Conservation (phyloP, 2,888 invertebrate genomes). For the Agriopis leucophaearia region DNA sequence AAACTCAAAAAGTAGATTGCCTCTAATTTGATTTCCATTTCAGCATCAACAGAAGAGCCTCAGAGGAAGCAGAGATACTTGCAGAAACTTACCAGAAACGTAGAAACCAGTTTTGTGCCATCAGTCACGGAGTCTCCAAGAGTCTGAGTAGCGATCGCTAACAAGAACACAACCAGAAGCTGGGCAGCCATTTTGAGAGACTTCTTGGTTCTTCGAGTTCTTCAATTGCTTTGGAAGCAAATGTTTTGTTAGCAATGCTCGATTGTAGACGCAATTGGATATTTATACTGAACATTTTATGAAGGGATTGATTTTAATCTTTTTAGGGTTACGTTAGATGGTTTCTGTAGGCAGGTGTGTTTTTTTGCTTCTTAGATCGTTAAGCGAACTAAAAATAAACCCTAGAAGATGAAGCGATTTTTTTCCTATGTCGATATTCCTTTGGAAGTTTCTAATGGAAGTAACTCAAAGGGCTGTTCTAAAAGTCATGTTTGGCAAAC, state of each 20-base stretch:
- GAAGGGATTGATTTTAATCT: conserved; percentile 9
- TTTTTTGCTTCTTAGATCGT: no score
- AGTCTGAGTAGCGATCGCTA: conserved; percentile 29
- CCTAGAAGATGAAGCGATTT: no score
- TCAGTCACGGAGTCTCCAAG: conserved; percentile 41
- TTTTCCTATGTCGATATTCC: no score
- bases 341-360: neutral
- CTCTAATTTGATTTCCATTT: neutral
- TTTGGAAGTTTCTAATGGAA: no score
- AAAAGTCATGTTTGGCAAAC: no score
- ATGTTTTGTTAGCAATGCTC: conserved; percentile 14
- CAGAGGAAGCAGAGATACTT: neutral
- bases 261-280: neutral
- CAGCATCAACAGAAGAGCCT: neutral
- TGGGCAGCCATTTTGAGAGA: conserved; percentile 52
- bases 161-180: conserved; percentile 40
- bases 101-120: conserved; percentile 52
- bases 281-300: conserved; percentile 25
- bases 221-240: conserved; percentile 1
- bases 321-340: neutral
- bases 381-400: no score
- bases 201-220: conserved; percentile 46
- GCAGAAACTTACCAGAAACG: conserved; percentile 55
- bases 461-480: no score
- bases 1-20: no score